Base-by-base conservation (phyloP, 2,888 invertebrate genomes). In the Stomorhina lunata region DNA sequence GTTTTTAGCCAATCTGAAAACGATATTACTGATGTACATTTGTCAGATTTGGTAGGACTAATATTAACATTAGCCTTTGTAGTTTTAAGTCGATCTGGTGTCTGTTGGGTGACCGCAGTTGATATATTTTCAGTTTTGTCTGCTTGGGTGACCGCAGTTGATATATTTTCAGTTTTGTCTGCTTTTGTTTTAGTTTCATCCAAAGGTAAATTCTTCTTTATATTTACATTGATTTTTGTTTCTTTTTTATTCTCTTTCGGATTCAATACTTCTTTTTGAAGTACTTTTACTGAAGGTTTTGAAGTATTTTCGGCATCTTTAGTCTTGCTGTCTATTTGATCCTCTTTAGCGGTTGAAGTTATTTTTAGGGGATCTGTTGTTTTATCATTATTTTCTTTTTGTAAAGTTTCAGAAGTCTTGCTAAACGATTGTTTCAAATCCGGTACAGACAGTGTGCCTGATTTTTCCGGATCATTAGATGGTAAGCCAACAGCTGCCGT, bases 1-100 rank as follows among this genome's bases (percentile, higher is more conserved):
- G 25, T 53, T 57, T 84, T 81, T n/a, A 84, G 50, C 84, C 84
- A 84, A 48, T 84, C 84, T 22, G 77, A 72, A 73, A 84, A 84
- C 22, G 84, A 76, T 15, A 84, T 17, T 7, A 84, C 84, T 4
- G 81, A 27, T 25, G 55, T 59, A 3, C 37, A 55, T 17, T 59
- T 50, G 10, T 69, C 17, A 2, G 71, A 76, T 45, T 80, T 83
- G 15, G 50, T 79, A 0, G 63, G 53, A 12, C 68, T 55, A 17
- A 55, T 17, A 29, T 40, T 50, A 5, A n/a, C 34, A 17, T 78
- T 79, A 12, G 32, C 10, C 17, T 68, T 65, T 17, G 22, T 37
- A 17, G 15, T 25, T 61, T 43, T 63, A 20, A 27, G 2, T 37
- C 48, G 57, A 25, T 27, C 37, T 15, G 40, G 7, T 9, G 15